phyloP scores from a whole-genome alignment of 2,797 vertebrate genomes.

The Rhinichthys osculus region DNA sequence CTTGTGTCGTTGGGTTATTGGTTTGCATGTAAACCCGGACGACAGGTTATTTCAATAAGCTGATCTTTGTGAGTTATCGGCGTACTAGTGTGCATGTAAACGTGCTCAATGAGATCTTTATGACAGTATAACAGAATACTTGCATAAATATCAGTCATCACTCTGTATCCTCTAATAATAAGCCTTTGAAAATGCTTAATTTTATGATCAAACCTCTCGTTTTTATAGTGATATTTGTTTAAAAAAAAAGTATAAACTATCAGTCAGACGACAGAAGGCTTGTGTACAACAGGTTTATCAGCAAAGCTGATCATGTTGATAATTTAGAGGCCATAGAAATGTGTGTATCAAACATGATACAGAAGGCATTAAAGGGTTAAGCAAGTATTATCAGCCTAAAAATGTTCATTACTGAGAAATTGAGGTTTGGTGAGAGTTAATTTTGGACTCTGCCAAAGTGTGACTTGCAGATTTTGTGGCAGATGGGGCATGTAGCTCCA shows the following conservation, averaged over 20 bases:
- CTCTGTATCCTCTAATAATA: not conserved
- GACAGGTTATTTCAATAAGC: not conserved
- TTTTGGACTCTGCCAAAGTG: not conserved
- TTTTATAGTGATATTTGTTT: not conserved
- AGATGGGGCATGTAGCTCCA: not conserved
- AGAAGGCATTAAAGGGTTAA: not conserved
- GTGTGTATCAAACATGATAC: too few species aligned
- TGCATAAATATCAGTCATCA: not conserved
- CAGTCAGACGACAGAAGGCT: too few species aligned
- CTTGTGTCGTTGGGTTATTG: not conserved
- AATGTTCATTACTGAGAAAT: not conserved
- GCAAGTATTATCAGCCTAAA: not conserved
- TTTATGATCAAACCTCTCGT: not conserved
- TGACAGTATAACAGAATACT: too few species aligned
- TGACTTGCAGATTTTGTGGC: constrained; percentile 3
- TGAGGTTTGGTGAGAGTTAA: not conserved
- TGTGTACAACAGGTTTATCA: not conserved
- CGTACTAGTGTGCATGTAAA: not conserved
- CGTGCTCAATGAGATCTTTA: too few species aligned
- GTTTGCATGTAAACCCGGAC: not conserved
- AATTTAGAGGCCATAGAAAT: not conserved
- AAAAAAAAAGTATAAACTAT: too few species aligned
- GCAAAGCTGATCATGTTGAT: not conserved
- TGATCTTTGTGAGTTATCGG: not conserved
- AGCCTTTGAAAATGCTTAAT: not conserved